Evolutionary conservation across 2,797 vertebrate species (phyloP), one percentile per base, ranked within the genome.

Genomic region (Fistularia commersonii): DNA sequence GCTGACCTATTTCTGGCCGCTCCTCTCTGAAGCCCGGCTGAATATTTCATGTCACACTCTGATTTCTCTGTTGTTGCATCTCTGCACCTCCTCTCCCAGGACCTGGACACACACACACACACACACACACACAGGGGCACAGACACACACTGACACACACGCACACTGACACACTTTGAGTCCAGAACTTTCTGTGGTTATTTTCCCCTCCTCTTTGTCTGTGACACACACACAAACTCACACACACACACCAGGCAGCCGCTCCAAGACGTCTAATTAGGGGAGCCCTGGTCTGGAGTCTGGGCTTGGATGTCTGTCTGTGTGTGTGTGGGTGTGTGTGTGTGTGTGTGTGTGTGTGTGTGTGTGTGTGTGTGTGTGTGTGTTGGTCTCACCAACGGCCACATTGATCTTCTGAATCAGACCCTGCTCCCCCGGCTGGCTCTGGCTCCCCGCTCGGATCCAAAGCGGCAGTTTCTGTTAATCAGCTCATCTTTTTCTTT

Each of bases 21-120:
- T 64, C 71, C 80, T 65, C 68, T 78, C 76, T 70, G 74, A 79
- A 79, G 73, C 76, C 64, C 51, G 41, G 55, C 63, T 84, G 71
- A 87, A 87, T 85, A 82, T 87, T 85, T 87, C 63, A 87, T 82
- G 83, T 81, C 76, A 76, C 75, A 74, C 75, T 82, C 75, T 76
- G 76, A 83, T 83, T 79, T 80, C 66, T 78, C 60, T 69, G 64
- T 52, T 74, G 78, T 78, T 78, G 71, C 74, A 55, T 64, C 69
- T 70, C 61, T 40, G 14, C 50, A 49, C 58, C 52, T 49, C 45
- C 54, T 55, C 58, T 69, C 48, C 15, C 6, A 39, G 39, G 54
- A 69, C 57, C 23, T 51, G 31, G 50, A 44, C 45, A 42, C 54
- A 42, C 59, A 44, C 45, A 44, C 41, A 39, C 59, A 35, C 55